phyloP scores from a whole-genome alignment of 2,888 invertebrate species.

The Proisotoma minuta region DNA sequence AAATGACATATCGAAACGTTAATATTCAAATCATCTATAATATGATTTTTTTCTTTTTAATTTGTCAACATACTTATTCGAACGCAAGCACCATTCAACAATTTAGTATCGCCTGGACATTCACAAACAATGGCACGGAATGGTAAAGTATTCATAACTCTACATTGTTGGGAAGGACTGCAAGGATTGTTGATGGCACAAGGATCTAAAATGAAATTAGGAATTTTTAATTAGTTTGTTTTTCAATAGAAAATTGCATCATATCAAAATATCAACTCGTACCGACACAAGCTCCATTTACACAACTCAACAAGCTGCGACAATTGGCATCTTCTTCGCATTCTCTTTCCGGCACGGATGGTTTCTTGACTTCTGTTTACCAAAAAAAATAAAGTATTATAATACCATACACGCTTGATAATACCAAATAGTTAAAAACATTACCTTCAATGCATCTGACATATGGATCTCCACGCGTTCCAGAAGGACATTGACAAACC shows the following conservation, averaged over 20 bases:
- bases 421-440: too few species aligned
- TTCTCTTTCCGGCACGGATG: conserved; percentile 53
- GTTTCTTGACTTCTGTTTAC: conserved; percentile 10
- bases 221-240: too few species aligned
- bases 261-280: too few species aligned
- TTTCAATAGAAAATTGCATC: too few species aligned
- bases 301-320: conserved; percentile 67
- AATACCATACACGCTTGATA: neutral
- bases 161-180: conserved; percentile 70
- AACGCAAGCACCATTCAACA: conserved; percentile 70
- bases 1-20: conserved; percentile 39
- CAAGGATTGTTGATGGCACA: conserved; percentile 63
- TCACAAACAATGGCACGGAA: conserved; percentile 79
- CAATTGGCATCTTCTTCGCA: conserved; percentile 75
- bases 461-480: conserved; percentile 74
- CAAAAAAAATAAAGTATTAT: neutral
- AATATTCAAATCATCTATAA: neutral
- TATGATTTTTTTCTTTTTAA: neutral
- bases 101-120: conserved; percentile 75
- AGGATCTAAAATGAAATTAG: conserved; percentile 74
- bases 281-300: conserved; percentile 52
- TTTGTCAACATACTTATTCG: conserved; percentile 51
- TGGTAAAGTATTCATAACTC: conserved; percentile 71
- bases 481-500: conserved; percentile 69
- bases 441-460: conserved; percentile 57